phyloP scores from a whole-genome alignment of 2,888 invertebrate species.

The Allygus modestus region DNA sequence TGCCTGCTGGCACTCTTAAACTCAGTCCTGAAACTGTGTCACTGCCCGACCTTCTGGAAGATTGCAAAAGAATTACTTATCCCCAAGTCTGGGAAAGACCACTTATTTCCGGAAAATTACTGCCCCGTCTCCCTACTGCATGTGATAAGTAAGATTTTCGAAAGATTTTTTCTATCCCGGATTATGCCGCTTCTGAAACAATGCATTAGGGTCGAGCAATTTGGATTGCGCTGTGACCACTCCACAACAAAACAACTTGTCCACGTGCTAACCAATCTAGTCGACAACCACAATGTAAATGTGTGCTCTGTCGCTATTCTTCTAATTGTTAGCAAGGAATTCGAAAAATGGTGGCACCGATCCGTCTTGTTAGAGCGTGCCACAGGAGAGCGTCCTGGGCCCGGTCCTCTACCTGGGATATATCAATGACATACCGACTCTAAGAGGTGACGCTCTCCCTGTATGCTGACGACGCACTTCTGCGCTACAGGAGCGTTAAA shows the following conservation, averaged over 20 bases:
- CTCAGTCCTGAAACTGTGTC: not conserved
- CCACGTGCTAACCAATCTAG: not conserved
- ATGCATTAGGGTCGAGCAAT: not conserved
- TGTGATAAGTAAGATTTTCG: not conserved
- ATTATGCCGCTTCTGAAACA: not conserved
- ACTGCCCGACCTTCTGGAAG: slow-evolving; percentile 8
- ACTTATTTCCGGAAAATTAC: not conserved
- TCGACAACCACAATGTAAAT: slow-evolving; percentile 5
- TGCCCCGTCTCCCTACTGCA: not conserved
- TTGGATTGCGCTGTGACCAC: not conserved
- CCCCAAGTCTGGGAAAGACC: not conserved
- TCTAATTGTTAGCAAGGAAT: slow-evolving; percentile 17
- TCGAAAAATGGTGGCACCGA: slow-evolving; percentile 37
- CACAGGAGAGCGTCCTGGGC: not conserved
- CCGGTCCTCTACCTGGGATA: not conserved
- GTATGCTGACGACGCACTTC: not conserved
- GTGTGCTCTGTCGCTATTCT: slow-evolving; percentile 10
- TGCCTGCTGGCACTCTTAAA: not conserved
- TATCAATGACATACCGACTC: not conserved
- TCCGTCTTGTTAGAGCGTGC: not conserved
- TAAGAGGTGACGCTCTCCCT: slow-evolving; percentile 13
- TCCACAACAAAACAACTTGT: not conserved
- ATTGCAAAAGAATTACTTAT: not conserved
- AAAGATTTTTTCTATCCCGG: not conserved
- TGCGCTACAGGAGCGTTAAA: not conserved